Percentiles rank a stretch among this genome's conserved stretches.
Evolutionary conservation across 2,113 vertebrate genomes (phyloP).

Genomic region (Chiloscyllium plagiosum): DNA sequence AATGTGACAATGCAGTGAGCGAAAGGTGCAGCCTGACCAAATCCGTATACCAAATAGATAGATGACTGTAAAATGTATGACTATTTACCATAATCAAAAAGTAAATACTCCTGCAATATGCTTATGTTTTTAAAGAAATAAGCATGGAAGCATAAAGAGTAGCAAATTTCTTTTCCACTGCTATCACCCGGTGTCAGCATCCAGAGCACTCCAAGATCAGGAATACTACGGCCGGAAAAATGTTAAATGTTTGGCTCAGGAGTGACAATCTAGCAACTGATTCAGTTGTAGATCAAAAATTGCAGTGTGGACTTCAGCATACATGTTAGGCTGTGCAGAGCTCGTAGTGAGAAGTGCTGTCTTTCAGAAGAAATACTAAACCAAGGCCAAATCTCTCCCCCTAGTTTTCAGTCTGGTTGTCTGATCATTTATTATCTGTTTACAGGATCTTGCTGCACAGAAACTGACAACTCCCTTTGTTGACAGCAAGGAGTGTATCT

Average conservation of each 20-base stretch:
- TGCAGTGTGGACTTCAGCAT: neutral
- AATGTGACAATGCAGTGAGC: neutral
- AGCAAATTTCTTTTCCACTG: neutral
- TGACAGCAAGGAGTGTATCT: neutral
- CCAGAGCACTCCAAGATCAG: neutral
- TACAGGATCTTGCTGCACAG: neutral
- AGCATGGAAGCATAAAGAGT: neutral
- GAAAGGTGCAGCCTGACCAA: neutral
- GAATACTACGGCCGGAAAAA: neutral
- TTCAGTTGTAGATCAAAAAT: neutral
- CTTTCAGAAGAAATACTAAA: neutral
- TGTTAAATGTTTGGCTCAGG: neutral
- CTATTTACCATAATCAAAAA: neutral
- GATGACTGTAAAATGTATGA: neutral
- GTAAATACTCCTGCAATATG: neutral
- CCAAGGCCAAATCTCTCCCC: neutral
- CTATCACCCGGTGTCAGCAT: neutral
- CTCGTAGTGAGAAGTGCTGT: neutral
- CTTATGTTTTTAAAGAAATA: neutral
- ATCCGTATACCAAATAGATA: neutral
- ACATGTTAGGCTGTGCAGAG: neutral
- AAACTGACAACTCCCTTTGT: neutral
- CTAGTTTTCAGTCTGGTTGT: neutral
- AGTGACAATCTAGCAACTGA: neutral
- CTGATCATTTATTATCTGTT: neutral